Percentiles rank a stretch among this genome's conserved stretches.
Conservation (phyloP, 2,888 invertebrate genomes). For the Macaria notata region DNA sequence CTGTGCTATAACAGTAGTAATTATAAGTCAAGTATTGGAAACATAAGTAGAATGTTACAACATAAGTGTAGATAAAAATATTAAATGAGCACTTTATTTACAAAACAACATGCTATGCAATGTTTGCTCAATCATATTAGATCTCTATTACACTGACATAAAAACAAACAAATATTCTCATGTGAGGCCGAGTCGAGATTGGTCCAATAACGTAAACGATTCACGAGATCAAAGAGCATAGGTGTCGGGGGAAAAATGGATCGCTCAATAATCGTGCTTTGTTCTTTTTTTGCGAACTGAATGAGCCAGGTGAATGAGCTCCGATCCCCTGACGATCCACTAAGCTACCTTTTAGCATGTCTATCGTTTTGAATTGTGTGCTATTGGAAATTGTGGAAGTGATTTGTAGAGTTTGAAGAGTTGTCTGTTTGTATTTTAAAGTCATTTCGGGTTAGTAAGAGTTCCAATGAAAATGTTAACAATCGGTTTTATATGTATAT, state of each 20-base stretch:
- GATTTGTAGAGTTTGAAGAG: too few relatives aligned
- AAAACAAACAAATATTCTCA: constrained; percentile 30
- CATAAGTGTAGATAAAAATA: too few relatives aligned
- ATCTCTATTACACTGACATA: constrained; percentile 14
- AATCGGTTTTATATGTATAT: too few relatives aligned
- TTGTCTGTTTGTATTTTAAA: too few relatives aligned
- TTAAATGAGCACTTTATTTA: not conserved
- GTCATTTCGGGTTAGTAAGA: too few relatives aligned
- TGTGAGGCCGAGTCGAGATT: constrained; percentile 40
- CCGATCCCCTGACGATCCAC: constrained; percentile 39
- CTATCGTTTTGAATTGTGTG: constrained; percentile 22
- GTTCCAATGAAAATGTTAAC: too few relatives aligned
- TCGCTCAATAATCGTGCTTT: constrained; percentile 41
- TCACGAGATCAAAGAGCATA: constrained; percentile 49
- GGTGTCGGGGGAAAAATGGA: constrained; percentile 42
- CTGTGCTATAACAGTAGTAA: too few relatives aligned
- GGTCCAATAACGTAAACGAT: constrained; percentile 47
- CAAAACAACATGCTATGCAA: constrained; percentile 5
- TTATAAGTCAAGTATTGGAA: too few relatives aligned
- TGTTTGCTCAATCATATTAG: constrained; percentile 7
- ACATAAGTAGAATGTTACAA: too few relatives aligned
- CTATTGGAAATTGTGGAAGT: too few relatives aligned
- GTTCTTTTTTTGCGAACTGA: constrained; percentile 29
- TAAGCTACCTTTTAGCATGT: constrained; percentile 40
- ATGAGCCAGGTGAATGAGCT: constrained; percentile 41